These are phyloP conservation scores for Sebastes kiyomatsui DNA, from an alignment of 2,797 vertebrate genomes.

Conservation along the genomic window DNA sequence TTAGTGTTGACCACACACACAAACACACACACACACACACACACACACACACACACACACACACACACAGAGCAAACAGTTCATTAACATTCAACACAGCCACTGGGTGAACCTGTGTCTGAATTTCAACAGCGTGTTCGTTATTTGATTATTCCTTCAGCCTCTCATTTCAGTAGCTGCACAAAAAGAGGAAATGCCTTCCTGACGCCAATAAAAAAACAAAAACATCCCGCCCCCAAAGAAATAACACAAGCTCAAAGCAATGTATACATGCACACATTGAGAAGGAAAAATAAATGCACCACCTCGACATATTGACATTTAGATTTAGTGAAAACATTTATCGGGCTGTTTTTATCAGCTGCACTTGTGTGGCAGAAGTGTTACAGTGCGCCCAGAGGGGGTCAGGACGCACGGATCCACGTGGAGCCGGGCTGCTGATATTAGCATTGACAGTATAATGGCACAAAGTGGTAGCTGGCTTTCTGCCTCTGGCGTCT, in stretches of 20 bases:
- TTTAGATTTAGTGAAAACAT: constrained; percentile 31
- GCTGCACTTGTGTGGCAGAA: neutral
- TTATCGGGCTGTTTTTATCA: constrained; percentile 24
- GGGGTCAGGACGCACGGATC: constrained; percentile 9
- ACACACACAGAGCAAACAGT: constrained; percentile 21
- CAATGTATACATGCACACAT: neutral
- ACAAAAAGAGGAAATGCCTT: constrained; percentile 38
- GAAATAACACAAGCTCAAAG: constrained; percentile 7
- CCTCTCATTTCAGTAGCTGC: constrained; percentile 38
- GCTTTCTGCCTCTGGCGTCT: constrained; percentile 43
- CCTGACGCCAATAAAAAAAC: constrained; percentile 1
- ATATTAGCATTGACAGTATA: constrained; percentile 52
- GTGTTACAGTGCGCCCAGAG: neutral
- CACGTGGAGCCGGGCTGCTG: neutral
- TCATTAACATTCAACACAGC: constrained; percentile 65
- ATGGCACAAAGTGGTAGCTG: constrained; percentile 36
- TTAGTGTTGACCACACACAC: constrained; percentile 4
- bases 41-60: neutral
- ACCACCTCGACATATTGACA: constrained; percentile 1
- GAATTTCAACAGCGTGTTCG: constrained; percentile 54
- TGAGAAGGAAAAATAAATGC: neutral
- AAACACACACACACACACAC: neutral
- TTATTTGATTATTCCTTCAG: constrained; percentile 56
- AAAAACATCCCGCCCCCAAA: neutral
- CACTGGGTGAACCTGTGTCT: constrained; percentile 50